Base-by-base conservation (phyloP, 2,113 vertebrate species). In the Brevimyrus niger region DNA sequence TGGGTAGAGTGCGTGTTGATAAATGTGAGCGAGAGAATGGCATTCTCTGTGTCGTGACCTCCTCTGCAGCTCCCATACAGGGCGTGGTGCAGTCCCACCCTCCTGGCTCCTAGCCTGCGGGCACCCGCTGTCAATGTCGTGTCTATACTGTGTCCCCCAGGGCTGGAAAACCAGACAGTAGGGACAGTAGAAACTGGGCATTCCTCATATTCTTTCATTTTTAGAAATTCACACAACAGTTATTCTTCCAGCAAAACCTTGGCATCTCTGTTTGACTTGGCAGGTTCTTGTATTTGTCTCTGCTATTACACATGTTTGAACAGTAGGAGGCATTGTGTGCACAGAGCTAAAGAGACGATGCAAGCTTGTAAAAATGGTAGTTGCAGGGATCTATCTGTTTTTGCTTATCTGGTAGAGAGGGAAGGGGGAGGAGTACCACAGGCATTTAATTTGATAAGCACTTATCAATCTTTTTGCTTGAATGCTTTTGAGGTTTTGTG, bases 291-390 rank as follows among this genome's bases (percentile, higher is more conserved):
- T 91, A 86, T 88, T 21, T 90, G 38, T 69, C 21, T 73, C 13
- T 35, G 42, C 23, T 46, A 44, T 27, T 91, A 91, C 93, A 95
- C 95, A 94, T 95, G 95, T 91, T 91, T 55, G 61, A 89, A 83
- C 91, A 88, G 92, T 83, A 89, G 94, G 95, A 93, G 91, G 89
- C 80, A 50, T 91, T 89, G 92, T 89, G 91, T 91, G 90, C 93
- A 92, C 94, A 90, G 90, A 89, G 89, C 90, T 93, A 92, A 93
- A 95, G 92, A 94, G 92, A 87, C 58, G 88, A 90, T 13, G 55
- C 48, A 87, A 69, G 83, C 42, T 89, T 58, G 88, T 89, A 85
- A 35, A 88, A 69, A 92, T 92, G 91, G 91, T 92, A 80, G 8
- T 87, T 90, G 83, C 91, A 91, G 89, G 58, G 91, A 91, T 61